Evolutionary conservation across 2,888 invertebrate species (phyloP).

Genomic region (Caradrina clavipalpis): DNA sequence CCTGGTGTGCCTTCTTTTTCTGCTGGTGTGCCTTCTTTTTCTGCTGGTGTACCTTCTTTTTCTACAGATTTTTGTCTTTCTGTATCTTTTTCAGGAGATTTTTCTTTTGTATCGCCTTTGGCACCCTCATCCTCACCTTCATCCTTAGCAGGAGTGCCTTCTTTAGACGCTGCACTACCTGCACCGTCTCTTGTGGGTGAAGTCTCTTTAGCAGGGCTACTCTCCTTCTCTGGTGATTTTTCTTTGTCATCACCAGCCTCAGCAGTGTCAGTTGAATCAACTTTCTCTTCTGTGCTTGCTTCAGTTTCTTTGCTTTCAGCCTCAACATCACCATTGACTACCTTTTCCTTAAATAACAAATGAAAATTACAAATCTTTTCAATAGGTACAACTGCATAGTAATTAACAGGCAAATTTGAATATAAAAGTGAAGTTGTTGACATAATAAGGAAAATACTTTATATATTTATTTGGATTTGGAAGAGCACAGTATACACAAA

Average conservation of each 20-base stretch:
- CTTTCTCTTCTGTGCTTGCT: slow-evolving; percentile 78
- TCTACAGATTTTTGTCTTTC: slow-evolving; percentile 77
- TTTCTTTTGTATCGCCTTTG: slow-evolving; percentile 61
- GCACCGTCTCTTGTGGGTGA: slow-evolving; percentile 68
- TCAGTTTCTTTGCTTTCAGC: slow-evolving; percentile 70
- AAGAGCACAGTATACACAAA: not conserved
- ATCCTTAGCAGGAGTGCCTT: slow-evolving; percentile 71
- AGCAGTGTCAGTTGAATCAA: slow-evolving; percentile 48
- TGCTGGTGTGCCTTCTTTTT: slow-evolving; percentile 48
- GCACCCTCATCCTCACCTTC: slow-evolving; percentile 59
- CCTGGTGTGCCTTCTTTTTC: not conserved
- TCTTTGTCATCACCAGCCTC: slow-evolving; percentile 66
- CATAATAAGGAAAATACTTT: slow-evolving; percentile 8
- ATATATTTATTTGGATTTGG: not conserved
- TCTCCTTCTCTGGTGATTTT: slow-evolving; percentile 68
- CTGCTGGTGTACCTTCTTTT: slow-evolving; percentile 66
- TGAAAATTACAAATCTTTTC: not conserved
- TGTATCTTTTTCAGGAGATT: slow-evolving; percentile 69
- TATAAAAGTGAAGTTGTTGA: slow-evolving; percentile 7
- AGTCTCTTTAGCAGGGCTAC: slow-evolving; percentile 68
- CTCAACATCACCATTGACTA: slow-evolving; percentile 82
- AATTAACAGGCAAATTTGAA: slow-evolving; percentile 6
- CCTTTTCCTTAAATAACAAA: slow-evolving; percentile 72
- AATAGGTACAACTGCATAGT: not conserved
- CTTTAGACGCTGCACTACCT: slow-evolving; percentile 65